phyloP scores from a whole-genome alignment of 2,113 vertebrate genomes.

The Eolophus roseicapilla region DNA sequence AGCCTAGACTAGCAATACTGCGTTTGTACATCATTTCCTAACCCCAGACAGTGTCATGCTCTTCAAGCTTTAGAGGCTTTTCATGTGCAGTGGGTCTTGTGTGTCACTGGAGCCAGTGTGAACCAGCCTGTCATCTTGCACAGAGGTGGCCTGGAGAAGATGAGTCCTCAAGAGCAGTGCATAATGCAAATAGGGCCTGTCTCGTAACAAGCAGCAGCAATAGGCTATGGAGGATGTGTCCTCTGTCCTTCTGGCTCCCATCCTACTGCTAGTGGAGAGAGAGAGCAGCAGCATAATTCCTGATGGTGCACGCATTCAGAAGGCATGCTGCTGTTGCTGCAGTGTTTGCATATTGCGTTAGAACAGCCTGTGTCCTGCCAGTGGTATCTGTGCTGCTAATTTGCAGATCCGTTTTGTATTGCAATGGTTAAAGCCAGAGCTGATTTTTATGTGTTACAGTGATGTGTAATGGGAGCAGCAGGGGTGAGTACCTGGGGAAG shows the following conservation, averaged over 20 bases:
- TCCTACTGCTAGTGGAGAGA: accelerated
- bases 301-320: neutral
- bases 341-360: neutral
- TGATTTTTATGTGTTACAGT: neutral
- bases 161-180: neutral
- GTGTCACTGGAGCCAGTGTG: neutral
- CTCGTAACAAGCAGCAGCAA: neutral
- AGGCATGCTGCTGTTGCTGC: neutral
- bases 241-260: neutral
- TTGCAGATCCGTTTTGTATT: neutral
- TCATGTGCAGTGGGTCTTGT: accelerated
- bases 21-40: neutral
- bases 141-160: neutral
- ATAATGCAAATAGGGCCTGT: neutral
- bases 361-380: neutral
- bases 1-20: neutral
- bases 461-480: neutral
- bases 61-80: neutral
- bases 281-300: neutral
- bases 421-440: neutral
- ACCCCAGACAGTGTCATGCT: neutral
- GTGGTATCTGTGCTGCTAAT: neutral
- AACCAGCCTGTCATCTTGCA: neutral
- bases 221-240: neutral
- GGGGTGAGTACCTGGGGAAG: neutral